Evolutionary conservation across 2,113 vertebrate genomes (phyloP).

Genomic region (Ailuropoda melanoleuca): DNA sequence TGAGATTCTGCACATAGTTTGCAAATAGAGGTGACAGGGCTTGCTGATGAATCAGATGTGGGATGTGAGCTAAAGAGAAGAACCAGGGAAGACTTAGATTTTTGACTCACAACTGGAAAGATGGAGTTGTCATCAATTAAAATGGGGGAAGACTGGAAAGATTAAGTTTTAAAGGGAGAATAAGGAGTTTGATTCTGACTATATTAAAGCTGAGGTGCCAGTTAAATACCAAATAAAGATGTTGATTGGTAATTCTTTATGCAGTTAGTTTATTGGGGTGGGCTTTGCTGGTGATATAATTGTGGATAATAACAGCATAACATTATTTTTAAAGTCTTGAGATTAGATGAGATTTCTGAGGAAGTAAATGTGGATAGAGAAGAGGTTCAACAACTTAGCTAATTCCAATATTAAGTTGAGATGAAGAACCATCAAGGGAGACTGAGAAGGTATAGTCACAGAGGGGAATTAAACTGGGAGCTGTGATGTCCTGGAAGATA

Average conservation of each 20-base stretch:
- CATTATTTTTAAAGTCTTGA: not conserved
- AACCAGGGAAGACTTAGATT: not conserved
- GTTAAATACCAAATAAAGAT: not conserved
- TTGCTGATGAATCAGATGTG: not conserved
- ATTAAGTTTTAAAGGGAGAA: not conserved
- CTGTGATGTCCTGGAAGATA: not conserved
- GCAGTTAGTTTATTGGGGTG: not conserved
- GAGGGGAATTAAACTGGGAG: not conserved
- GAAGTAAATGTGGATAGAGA: not conserved
- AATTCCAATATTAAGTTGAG: not conserved
- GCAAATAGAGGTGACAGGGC: not conserved
- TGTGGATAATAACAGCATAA: not conserved
- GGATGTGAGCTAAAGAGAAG: not conserved
- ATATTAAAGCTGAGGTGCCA: not conserved
- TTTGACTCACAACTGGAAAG: not conserved
- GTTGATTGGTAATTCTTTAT: not conserved
- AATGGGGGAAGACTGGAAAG: not conserved
- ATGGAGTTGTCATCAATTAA: not conserved
- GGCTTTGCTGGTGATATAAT: not conserved
- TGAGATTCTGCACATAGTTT: conserved; percentile 4
- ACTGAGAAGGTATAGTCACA: not conserved
- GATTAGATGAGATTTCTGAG: not conserved
- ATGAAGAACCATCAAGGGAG: not conserved
- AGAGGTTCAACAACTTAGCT: not conserved
- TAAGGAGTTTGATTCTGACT: conserved; percentile 19